phyloP scores from a whole-genome alignment of 2,797 vertebrate genomes.

The Antrozous pallidus region DNA sequence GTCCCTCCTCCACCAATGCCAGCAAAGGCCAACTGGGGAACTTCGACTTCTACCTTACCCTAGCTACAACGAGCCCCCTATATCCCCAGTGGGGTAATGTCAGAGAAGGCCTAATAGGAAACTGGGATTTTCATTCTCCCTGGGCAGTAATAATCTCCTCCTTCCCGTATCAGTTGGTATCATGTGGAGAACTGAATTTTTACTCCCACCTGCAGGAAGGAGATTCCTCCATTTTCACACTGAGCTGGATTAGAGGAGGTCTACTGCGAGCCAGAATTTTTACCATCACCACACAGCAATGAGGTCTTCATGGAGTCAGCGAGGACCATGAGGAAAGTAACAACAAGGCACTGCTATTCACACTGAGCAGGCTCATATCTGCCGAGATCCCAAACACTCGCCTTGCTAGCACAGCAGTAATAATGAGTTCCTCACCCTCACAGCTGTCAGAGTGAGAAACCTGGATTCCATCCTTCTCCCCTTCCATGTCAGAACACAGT shows the following conservation, averaged over 20 bases:
- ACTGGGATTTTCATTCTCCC: neutral
- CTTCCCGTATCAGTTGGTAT: neutral
- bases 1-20: neutral
- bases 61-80: neutral
- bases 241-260: neutral
- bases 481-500: neutral
- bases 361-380: too few species aligned
- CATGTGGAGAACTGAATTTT: neutral
- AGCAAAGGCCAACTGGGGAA: neutral
- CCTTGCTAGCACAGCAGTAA: neutral
- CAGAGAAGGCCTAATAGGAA: neutral
- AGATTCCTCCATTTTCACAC: neutral
- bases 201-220: neutral
- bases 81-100: fast-evolving
- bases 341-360: neutral
- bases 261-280: neutral
- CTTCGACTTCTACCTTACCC: neutral
- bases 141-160: neutral
- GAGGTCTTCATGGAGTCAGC: neutral
- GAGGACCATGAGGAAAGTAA: neutral
- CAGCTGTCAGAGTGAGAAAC: neutral
- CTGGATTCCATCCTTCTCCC: neutral
- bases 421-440: neutral
- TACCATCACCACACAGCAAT: neutral
- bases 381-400: neutral